Base-by-base conservation (phyloP, 2,113 vertebrate species). In the Dissostichus mawsoni region DNA sequence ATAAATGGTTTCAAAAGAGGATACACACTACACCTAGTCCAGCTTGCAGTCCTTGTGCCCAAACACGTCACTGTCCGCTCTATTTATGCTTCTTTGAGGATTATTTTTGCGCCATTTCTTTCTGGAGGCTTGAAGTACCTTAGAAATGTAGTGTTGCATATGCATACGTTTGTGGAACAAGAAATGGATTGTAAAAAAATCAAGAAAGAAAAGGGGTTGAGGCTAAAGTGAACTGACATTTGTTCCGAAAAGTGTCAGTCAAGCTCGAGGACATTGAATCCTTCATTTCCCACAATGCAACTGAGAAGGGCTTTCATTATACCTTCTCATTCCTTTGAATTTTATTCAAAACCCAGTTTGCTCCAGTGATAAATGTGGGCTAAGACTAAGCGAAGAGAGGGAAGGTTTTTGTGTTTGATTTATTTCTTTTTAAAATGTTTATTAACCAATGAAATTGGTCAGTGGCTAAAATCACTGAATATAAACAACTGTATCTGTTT, bases 1-100 rank as follows among this genome's bases (percentile, higher is more conserved):
- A 93, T 93, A 92, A 94, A 93, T 90, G 90, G 65, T 86, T 83
- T 79, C 83, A 67, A 81, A 90, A 87, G 81, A 86, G 80, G 52
- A 85, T 80, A 82, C 65, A 81, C 70, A 53, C 44, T 64, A 44
- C 76, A 83, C 58, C 70, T 36, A 23, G 61, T 80, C 66, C 87
- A 84, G 74, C 66, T 71, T 63, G 47, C 59, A 52, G 53, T 62
- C 57, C 23, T 55, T 70, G 66, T 77, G 64, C 73, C 77, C 69
- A 61, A 52, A 74, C 55, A 83, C 75, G 56, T 69, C 33, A 18
- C 55, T 67, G 20, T 74, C 53, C 67, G 33, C 48, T 71, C 47
- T 66, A n/a, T 74, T 75, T 74, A 12, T 78, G 58, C 63, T 50
- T 61, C 52, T 62, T 57, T 58, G 17, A 50, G 17, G 20, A 51